Evolutionary conservation across 1,140 invertebrate genomes (phyloP), one percentile per base, ranked within the genome.

Genomic region (Ips typographus): DNA sequence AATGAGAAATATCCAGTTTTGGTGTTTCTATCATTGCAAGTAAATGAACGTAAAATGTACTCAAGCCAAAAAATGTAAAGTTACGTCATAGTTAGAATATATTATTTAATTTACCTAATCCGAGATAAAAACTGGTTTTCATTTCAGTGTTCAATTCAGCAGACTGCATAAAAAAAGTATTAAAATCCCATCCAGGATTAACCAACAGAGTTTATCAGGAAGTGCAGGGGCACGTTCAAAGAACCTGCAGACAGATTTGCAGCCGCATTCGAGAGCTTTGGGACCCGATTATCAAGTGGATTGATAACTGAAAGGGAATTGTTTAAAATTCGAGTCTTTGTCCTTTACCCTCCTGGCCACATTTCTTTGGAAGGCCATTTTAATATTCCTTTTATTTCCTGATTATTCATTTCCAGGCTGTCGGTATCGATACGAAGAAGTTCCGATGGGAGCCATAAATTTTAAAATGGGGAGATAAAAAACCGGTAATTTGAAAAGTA

Each of bases 301-400:
- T 47, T 47, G 4, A 47, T 47, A 47, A 47, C 44, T 47, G 44
- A 47, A 47, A 47, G n/a, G 44, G n/a, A 47, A 47, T 47, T 47
- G 44, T 47, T 47, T 5, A 47, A 47, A 47, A 47, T 5, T 47
- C 44, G n/a, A 47, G 4, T n/a, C 44, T 47, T 47, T 47, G 4
- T 4, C n/a, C 44, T n/a, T 22, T 22, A 22, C 22, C 22, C 22
- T 22, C 22, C 22, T 22, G 22, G 44, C 44, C 44, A 47, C 4
- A 47, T 5, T 5, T 47, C 44, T 47, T 5, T 47, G n/a, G 4
- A 5, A n/a, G n/a, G n/a, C 4, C 44, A 5, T 47, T 47, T 47
- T n/a, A 47, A n/a, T 47, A n/a, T 47, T n/a, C 4, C 44, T 47
- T 47, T 47, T 5, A 47, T 47, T 47, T 47, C 44, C 44, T 5